Percentiles rank a stretch among this genome's conserved stretches.
Evolutionary conservation across 2,797 vertebrate species (phyloP).

Genomic region (Capromys pilorides): DNA sequence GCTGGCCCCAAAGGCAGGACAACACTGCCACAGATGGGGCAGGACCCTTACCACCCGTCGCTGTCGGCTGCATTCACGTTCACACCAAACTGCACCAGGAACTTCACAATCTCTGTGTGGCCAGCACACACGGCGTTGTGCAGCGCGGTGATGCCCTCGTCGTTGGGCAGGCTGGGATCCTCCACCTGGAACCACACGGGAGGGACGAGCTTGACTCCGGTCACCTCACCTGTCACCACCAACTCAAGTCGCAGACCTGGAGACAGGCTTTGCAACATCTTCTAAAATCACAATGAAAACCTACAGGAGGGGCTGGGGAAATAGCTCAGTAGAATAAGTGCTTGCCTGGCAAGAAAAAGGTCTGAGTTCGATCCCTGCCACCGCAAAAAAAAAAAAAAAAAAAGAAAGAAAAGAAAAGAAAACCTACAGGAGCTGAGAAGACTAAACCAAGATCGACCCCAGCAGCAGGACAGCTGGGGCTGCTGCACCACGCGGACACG

Average conservation of each 20-base stretch:
- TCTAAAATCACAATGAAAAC: slow-evolving; percentile 34
- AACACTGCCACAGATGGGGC: background rate
- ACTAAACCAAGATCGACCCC: background rate
- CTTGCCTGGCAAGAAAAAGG: no score
- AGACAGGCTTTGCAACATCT: background rate
- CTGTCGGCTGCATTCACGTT: slow-evolving; percentile 98
- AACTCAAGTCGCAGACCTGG: background rate
- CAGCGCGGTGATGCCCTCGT: slow-evolving; percentile 97
- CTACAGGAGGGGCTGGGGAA: no score
- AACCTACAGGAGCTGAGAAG: background rate
- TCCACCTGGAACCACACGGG: slow-evolving; percentile 89
- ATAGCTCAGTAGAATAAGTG: background rate
- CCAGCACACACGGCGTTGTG: slow-evolving; percentile 98
- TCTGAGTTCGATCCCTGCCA: no score
- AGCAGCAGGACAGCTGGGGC: background rate
- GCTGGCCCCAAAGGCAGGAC: background rate
- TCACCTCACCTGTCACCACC: background rate
- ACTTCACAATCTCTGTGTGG: slow-evolving; percentile 97
- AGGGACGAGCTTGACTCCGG: background rate
- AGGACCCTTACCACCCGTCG: slow-evolving; percentile 93
- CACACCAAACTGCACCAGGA: slow-evolving; percentile 97
- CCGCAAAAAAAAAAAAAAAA: no score
- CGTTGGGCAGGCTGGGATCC: slow-evolving; percentile 96
- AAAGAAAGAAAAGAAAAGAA: background rate
- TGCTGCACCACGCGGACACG: background rate